Evolutionary conservation across 2,113 vertebrate genomes (phyloP), one percentile per base, ranked within the genome.

Genomic region (Agapornis roseicollis): DNA sequence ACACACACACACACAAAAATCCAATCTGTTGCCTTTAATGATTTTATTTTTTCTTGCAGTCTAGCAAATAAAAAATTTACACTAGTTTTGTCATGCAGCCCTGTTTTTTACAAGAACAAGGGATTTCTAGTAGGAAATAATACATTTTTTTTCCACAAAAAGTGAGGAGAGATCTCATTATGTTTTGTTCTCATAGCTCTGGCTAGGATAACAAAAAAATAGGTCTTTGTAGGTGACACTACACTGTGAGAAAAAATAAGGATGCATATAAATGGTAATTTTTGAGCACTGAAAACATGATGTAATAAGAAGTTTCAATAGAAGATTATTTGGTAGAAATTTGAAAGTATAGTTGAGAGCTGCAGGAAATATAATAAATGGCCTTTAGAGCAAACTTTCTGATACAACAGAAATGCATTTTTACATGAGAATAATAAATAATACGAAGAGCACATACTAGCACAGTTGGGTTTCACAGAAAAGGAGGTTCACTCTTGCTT

Each of bases 1-100:
- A 1, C 2, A 56, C 27, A 70, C 13, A 17, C 29, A 20, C 1
- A 31, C 17, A 29, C 2, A 29, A 31, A 7, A 1, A 4, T 3
- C 6, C 3, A 69, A 18, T 29, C 11, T 63, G 1, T 28, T 84
- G 15, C 8, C 11, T 78, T 89, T 74, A 39, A 88, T 86, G 9
- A 35, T 80, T 89, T 79, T 5, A 3, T 16, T 41, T 80, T 85
- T 72, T 18, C 9, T 44, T 71, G 10, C 13, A 68, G 24, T 37
- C 12, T 33, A 52, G 7, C 4, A 86, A 74, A 79, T 24, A 41
- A 35, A 84, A 81, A 79, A 16, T 60, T 71, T 65, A 9, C 7
- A 17, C 7, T 68, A 29, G 5, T 80, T 87, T 88, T 71, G 1
- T 64, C 27, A 52, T 23, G 14, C 85, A 82, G 7, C 4, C 5